Conservation (phyloP, 1,140 invertebrate genomes). For the Maniola jurtina region DNA sequence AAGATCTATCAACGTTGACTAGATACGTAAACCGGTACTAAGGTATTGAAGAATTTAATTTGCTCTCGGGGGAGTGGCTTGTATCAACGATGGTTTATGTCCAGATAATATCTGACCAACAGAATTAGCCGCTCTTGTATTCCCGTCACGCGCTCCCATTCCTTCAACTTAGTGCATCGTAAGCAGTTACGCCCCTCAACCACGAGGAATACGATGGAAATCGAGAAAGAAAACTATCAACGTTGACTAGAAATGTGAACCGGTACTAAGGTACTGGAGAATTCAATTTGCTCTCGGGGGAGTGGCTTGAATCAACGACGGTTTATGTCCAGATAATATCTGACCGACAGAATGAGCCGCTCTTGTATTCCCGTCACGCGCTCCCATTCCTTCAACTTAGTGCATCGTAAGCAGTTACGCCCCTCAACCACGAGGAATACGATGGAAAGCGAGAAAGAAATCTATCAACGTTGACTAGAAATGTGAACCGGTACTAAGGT, state of each 20-base stretch:
- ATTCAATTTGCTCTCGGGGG: slow-evolving; percentile 61
- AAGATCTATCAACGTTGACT: too few species aligned
- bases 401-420: slow-evolving; percentile 59
- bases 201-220: too few species aligned
- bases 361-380: slow-evolving; percentile 64
- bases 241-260: too few species aligned
- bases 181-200: too few species aligned
- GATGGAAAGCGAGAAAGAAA: too few species aligned
- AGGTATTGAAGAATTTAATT: slow-evolving; percentile 48
- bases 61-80: slow-evolving; percentile 54
- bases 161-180: slow-evolving; percentile 63
- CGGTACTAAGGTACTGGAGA: slow-evolving; percentile 11
- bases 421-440: too few species aligned
- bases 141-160: slow-evolving; percentile 65
- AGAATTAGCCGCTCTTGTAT: slow-evolving; percentile 49
- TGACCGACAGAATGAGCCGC: slow-evolving; percentile 42
- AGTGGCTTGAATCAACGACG: slow-evolving; percentile 48
- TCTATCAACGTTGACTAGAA: too few species aligned
- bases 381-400: slow-evolving; percentile 62
- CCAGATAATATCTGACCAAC: slow-evolving; percentile 60
- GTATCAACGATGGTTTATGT: slow-evolving; percentile 48
- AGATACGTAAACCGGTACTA: too few species aligned
- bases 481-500: slow-evolving; percentile 1
- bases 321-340: slow-evolving; percentile 64
- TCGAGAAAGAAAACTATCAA: too few species aligned